These are phyloP conservation scores for Falcunculus frontatus DNA, from an alignment of 2,113 vertebrate genomes.

Conservation along the genomic window DNA sequence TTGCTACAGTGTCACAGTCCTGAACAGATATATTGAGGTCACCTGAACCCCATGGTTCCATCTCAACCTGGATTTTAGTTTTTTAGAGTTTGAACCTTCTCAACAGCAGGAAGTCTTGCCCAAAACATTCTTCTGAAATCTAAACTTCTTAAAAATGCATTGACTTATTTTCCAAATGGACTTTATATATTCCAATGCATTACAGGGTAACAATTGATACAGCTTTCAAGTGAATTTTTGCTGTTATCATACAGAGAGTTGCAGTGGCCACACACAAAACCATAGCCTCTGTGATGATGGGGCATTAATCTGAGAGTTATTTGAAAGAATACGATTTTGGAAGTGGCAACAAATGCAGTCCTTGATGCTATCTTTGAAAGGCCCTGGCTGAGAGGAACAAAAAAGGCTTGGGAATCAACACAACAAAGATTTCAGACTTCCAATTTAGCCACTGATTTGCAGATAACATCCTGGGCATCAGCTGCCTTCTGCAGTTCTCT, in stretches of 20 bases:
- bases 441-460: not conserved
- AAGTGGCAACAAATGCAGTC: not conserved
- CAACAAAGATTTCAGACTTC: not conserved
- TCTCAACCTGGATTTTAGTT: not conserved
- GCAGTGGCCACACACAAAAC: not conserved
- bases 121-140: not conserved
- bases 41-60: not conserved
- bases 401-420: not conserved
- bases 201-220: not conserved
- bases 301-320: not conserved
- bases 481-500: conserved; percentile 8
- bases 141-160: not conserved
- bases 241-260: not conserved
- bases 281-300: not conserved
- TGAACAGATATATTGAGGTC: not conserved
- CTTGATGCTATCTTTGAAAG: not conserved
- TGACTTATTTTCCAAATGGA: not conserved
- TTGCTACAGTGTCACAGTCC: not conserved
- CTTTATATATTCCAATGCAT: not conserved
- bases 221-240: not conserved
- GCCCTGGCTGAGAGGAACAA: not conserved
- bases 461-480: conserved; percentile 1
- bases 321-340: not conserved
- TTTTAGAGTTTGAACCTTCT: not conserved
- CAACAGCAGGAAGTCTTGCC: not conserved